Conservation (phyloP, 2,797 vertebrate genomes). For the Halcyon badia region DNA sequence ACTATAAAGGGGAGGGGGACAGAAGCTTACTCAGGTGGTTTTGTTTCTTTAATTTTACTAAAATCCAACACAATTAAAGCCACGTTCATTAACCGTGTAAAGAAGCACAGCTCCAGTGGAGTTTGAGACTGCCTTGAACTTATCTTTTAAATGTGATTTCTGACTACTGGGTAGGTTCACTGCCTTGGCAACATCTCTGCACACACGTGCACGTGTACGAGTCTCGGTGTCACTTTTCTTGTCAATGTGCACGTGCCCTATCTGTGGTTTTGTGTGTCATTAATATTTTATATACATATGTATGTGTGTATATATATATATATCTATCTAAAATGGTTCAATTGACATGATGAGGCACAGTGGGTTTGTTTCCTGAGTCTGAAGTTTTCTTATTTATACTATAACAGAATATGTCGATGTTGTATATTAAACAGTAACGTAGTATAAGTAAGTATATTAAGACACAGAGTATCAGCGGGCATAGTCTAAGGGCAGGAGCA, state of each 20-base stretch:
- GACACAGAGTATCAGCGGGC: not conserved
- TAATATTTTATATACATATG: not conserved
- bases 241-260: not conserved
- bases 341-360: not conserved
- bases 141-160: not conserved
- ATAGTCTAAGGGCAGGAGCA: not conserved
- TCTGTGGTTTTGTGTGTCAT: not conserved
- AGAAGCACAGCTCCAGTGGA: not conserved
- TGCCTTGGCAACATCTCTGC: not conserved
- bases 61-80: not conserved
- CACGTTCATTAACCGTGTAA: rapidly evolving
- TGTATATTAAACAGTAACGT: slow-evolving; percentile 32
- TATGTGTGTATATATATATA: not conserved
- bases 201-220: not conserved
- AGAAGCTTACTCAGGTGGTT: not conserved
- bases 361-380: slow-evolving; percentile 19
- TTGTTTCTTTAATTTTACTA: not conserved
- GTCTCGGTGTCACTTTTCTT: not conserved
- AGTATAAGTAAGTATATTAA: slow-evolving; percentile 41
- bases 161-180: not conserved
- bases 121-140: not conserved
- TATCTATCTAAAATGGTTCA: not conserved
- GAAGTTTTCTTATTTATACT: slow-evolving; percentile 59
- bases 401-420: slow-evolving; percentile 26
- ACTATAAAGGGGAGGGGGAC: not conserved